A percentile compares a stretch with the other conserved stretches of the same genome.
These are phyloP conservation scores for Apoda limacodes DNA, from an alignment of 2,888 invertebrate genomes.

Conservation along the genomic window DNA sequence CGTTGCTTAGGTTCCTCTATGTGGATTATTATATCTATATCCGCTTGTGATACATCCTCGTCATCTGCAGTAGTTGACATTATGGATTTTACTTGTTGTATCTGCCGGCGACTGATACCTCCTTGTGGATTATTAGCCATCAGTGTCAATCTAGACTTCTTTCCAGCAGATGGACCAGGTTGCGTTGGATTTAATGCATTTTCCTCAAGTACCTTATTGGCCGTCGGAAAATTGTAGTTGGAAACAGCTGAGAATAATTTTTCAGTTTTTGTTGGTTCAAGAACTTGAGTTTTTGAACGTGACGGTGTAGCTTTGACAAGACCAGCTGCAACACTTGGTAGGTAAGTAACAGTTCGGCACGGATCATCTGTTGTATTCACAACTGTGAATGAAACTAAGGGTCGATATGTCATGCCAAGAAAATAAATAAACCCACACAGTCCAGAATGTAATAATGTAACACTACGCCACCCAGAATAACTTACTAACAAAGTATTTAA, in stretches of 20 bases:
- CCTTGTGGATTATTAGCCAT: slow-evolving; percentile 37
- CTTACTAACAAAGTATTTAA: slow-evolving; percentile 38
- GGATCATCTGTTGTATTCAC: slow-evolving; percentile 37
- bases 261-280: slow-evolving; percentile 31
- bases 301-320: slow-evolving; percentile 25
- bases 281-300: slow-evolving; percentile 21
- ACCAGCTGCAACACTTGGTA: slow-evolving; percentile 42
- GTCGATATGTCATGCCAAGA: slow-evolving; percentile 45
- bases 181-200: slow-evolving; percentile 20
- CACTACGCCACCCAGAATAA: slow-evolving; percentile 45
- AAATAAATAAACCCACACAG: slow-evolving; percentile 43
- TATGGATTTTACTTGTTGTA: slow-evolving; percentile 47
- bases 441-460: slow-evolving; percentile 46
- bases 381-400: slow-evolving; percentile 45
- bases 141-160: slow-evolving; percentile 37
- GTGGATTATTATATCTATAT: slow-evolving; percentile 28
- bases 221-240: slow-evolving; percentile 43
- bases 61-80: slow-evolving; percentile 36
- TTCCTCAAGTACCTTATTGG: slow-evolving; percentile 43
- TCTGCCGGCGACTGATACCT: slow-evolving; percentile 38
- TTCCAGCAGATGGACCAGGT: slow-evolving; percentile 37
- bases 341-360: slow-evolving; percentile 48
- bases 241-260: slow-evolving; percentile 33
- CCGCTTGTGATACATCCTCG: slow-evolving; percentile 28
- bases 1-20: slow-evolving; percentile 26